phyloP scores from a whole-genome alignment of 2,797 vertebrate genomes.

The Hippocampus kuda region DNA sequence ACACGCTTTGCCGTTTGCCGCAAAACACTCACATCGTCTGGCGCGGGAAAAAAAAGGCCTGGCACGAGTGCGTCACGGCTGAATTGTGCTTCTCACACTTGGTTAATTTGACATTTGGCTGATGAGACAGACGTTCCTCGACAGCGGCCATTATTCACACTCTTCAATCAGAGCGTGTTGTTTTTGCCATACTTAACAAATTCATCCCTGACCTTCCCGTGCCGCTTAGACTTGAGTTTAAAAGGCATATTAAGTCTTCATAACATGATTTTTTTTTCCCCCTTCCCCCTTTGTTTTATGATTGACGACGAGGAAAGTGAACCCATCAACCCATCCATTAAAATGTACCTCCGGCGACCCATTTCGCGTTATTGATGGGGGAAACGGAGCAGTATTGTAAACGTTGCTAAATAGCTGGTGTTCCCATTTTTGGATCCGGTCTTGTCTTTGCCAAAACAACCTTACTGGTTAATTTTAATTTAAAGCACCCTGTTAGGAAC shows the following conservation, averaged over 20 bases:
- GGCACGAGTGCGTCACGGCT: conserved; percentile 19
- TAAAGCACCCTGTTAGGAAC: too few relatives aligned
- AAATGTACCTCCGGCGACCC: not conserved
- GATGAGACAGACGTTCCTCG: conserved; percentile 9
- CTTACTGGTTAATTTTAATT: too few relatives aligned
- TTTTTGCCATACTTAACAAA: not conserved
- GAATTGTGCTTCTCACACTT: conserved; percentile 34
- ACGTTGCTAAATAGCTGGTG: too few relatives aligned
- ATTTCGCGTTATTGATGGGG: too few relatives aligned
- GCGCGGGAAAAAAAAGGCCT: not conserved
- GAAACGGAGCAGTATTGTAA: too few relatives aligned
- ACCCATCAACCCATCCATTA: not conserved
- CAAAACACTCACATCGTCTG: conserved; percentile 2
- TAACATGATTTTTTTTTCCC: not conserved
- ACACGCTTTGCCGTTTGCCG: not conserved
- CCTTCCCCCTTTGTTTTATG: not conserved
- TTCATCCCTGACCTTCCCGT: not conserved
- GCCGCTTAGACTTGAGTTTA: not conserved
- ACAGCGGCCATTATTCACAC: conserved; percentile 13
- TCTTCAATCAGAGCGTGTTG: conserved; percentile 1
- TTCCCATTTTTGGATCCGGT: too few relatives aligned
- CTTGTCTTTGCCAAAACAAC: too few relatives aligned
- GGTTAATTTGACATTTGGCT: conserved; percentile 13
- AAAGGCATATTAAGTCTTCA: not conserved
- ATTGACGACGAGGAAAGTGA: not conserved